Base-by-base conservation (phyloP, 2,113 vertebrate species). In the Oncorhynchus clarkii region DNA sequence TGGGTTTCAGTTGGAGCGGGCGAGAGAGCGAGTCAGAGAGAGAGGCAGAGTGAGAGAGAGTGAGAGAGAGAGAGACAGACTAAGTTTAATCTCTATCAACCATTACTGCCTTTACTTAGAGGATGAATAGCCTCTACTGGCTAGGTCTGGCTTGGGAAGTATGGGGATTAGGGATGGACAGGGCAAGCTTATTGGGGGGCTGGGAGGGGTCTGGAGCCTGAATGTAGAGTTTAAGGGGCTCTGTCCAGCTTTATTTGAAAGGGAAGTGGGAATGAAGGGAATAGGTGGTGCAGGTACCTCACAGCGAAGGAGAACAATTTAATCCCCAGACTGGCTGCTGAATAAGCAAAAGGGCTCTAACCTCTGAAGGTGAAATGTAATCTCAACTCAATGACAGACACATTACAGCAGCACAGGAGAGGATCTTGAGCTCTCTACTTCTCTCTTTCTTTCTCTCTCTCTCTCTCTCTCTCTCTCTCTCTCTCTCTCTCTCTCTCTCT, bases 311-410 rank as follows among this genome's bases (percentile, higher is more conserved):
- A 65, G 70, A 64, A 45, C 39, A 67, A 79, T 77, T 27, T 66
- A 76, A 78, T 78, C 73, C 74, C 70, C 51, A 22, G 48, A 67
- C n/a, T 27, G 13, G 70, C 49, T 79, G 84, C 84, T 84, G 82
- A 84, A 70, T 80, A 79, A 75, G 85, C 85, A 78, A 27, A 77
- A 78, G 62, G 64, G 60, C 60, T 73, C 39, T 68, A 76, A 80
- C 79, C 80, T 84, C 77, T 74, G 73, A 80, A 83, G 82, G 82
- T 78, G 82, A 84, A 82, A 84, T 75, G 78, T 84, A 75, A 84
- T 84, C 85, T 77, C 57, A 24, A 73, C 70, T 71, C 78, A 80
- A 66, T 74, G 80, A 82, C 85, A 78, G 78, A 80, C 80, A 68
- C 22, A 81, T 71, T n/a, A 26, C n/a, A 70, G 22, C 8, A 27